phyloP scores from a whole-genome alignment of 2,888 invertebrate genomes.

The Apotomis capreana region DNA sequence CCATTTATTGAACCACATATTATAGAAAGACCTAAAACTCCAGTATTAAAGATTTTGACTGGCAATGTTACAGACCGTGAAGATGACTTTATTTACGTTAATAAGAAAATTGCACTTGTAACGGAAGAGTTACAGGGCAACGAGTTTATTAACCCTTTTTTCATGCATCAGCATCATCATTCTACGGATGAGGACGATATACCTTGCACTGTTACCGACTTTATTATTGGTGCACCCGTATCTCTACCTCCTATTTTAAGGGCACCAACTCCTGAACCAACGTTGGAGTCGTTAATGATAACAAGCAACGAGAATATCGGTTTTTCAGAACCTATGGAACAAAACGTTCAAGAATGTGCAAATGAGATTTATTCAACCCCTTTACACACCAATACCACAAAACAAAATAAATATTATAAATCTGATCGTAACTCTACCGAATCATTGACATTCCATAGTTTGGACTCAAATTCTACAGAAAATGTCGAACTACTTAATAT shows the following conservation, averaged over 20 bases:
- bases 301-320: conserved; percentile 47
- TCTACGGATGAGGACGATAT: conserved; percentile 47
- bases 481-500: conserved; percentile 55
- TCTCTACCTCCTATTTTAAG: conserved; percentile 71
- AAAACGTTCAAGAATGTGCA: conserved; percentile 41
- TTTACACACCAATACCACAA: conserved; percentile 47
- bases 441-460: conserved; percentile 64
- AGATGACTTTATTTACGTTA: conserved; percentile 62
- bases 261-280: conserved; percentile 64
- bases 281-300: conserved; percentile 61
- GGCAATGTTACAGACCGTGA: conserved; percentile 59
- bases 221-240: conserved; percentile 81
- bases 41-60: conserved; percentile 72
- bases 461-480: conserved; percentile 62
- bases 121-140: conserved; percentile 60
- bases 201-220: conserved; percentile 63
- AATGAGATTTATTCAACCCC: conserved; percentile 53
- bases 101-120: conserved; percentile 53
- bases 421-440: conserved; percentile 48
- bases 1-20: conserved; percentile 61
- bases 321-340: conserved; percentile 24
- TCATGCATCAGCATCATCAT: conserved; percentile 60
- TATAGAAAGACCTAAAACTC: conserved; percentile 69
- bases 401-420: conserved; percentile 42
- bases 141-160: conserved; percentile 73